Conservation (phyloP, 2,113 vertebrate genomes). For the Telmatochromis brichardi region DNA sequence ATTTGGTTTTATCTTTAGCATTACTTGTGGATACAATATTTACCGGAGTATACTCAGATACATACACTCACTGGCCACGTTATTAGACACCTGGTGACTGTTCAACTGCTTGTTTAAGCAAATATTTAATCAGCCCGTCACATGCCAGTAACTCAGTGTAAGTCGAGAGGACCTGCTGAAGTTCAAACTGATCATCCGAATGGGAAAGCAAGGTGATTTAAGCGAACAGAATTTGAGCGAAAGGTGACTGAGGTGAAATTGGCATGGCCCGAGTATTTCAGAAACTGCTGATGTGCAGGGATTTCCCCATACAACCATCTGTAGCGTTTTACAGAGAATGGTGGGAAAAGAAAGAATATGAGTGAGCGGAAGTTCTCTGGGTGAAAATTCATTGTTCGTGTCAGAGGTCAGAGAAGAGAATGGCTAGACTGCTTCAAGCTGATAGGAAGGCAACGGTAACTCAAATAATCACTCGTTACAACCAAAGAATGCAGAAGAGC, state of each 20-base stretch:
- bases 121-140: background rate
- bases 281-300: background rate
- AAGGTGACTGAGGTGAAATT: background rate
- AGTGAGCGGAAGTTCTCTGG: background rate
- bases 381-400: background rate
- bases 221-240: background rate
- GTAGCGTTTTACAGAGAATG: background rate
- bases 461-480: background rate
- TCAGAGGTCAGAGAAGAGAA: background rate
- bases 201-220: background rate
- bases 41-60: background rate
- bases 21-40: background rate
- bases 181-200: background rate
- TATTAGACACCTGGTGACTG: background rate
- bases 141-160: background rate
- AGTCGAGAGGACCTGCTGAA: background rate
- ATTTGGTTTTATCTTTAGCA: background rate
- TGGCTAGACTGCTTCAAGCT: background rate
- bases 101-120: background rate
- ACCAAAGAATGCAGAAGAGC: background rate
- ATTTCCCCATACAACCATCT: background rate
- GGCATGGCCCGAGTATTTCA: background rate
- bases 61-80: background rate
- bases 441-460: background rate
- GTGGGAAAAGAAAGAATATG: background rate